Base-by-base conservation (phyloP, 1,140 invertebrate genomes). In the Bombus waltoni region DNA sequence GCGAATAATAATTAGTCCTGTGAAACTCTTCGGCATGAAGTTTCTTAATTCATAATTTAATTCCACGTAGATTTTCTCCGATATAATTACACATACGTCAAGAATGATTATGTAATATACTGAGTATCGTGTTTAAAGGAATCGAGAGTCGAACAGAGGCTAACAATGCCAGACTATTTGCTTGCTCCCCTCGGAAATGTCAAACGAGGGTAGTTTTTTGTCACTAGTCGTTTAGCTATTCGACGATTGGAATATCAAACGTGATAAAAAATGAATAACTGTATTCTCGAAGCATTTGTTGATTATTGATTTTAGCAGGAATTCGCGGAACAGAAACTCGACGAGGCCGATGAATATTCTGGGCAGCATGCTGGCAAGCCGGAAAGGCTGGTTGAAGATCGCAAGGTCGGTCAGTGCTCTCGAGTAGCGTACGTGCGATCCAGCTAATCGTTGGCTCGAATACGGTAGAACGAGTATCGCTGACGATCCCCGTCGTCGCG, bases 371-470 rank as follows among this genome's bases (percentile, higher is more conserved):
- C 81, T 38, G 53, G 40, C 80, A 71, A 87, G 88, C 81, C 89
- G 89, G 88, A 90, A 87, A 90, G 89, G 74, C 87, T 82, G 88
- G 86, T 90, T 89, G 91, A 91, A 89, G 88, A 91, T 91, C 88
- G 89, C 91, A 92, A 92, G 91, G 89, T 92, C 89, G 91, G 91
- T 92, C 91, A 86, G 40, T 90, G 91, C 91, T 88, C 91, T 79
- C 90, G 47, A 71, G 53, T 65, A 71, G 78, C 53, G 76, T 84
- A 89, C 83, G 79, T 88, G 81, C 87, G 86, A 87, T 87, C 73
- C 84, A 71, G 68, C 28, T 83, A 82, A 89, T 89, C 83, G 75
- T 83, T 83, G 80, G 53, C 77, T 90, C 72, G 42, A 73, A 82
- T 66, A 62, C 32, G 74, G 79, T 77, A 68, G 68, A 72, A 47